Percentiles rank a stretch among this genome's conserved stretches.
phyloP scores from a whole-genome alignment of 2,888 invertebrate genomes.

The Athripsodes cinereus region DNA sequence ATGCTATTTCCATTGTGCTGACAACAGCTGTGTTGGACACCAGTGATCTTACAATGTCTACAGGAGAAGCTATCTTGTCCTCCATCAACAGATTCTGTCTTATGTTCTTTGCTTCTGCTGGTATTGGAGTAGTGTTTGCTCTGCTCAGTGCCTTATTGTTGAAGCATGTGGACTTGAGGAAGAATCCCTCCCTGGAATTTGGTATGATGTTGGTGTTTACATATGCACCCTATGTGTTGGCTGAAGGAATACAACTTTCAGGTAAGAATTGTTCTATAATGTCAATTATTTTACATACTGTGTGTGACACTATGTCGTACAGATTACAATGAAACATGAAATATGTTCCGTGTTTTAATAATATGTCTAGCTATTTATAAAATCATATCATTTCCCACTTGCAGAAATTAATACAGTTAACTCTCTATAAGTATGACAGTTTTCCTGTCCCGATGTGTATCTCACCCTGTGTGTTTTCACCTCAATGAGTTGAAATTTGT shows the following conservation, averaged over 20 bases:
- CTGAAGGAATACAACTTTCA: slow-evolving; percentile 92
- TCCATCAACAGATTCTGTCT: slow-evolving; percentile 87
- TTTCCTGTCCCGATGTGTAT: too few species aligned
- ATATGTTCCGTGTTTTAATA: too few species aligned
- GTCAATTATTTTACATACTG: too few species aligned
- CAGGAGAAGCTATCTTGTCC: slow-evolving; percentile 79
- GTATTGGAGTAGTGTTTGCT: slow-evolving; percentile 92
- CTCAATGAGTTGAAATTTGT: too few species aligned
- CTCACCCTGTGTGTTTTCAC: too few species aligned
- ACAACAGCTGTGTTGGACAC: slow-evolving; percentile 81
- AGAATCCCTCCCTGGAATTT: slow-evolving; percentile 97
- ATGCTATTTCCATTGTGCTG: slow-evolving; percentile 96
- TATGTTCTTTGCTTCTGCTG: slow-evolving; percentile 98
- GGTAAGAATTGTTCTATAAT: slow-evolving; percentile 56
- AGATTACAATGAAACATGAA: too few species aligned
- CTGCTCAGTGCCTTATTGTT: slow-evolving; percentile 85
- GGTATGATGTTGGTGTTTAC: slow-evolving; percentile 98
- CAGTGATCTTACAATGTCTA: slow-evolving; percentile 54
- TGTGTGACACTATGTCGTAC: too few species aligned
- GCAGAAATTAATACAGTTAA: too few species aligned
- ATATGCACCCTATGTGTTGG: slow-evolving; percentile 95
- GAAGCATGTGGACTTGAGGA: slow-evolving; percentile 93
- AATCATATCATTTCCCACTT: too few species aligned
- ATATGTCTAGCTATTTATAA: too few species aligned
- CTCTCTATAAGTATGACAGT: too few species aligned